These are phyloP conservation scores for Agonopterix arenella DNA, from an alignment of 2,888 invertebrate genomes.

Conservation along the genomic window DNA sequence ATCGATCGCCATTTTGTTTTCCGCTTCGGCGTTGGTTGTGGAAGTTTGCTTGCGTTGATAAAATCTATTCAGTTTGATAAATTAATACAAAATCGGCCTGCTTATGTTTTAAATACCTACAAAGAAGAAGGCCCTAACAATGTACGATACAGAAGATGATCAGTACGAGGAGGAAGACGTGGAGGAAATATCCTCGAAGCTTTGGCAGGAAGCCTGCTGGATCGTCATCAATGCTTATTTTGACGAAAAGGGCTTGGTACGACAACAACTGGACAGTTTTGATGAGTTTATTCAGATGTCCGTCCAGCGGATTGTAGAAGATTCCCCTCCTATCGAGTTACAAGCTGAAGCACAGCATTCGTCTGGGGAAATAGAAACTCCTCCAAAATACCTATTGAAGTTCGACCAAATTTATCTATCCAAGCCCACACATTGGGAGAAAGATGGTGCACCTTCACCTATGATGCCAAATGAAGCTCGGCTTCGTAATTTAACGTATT, in stretches of 20 bases:
- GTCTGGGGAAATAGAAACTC: conserved; percentile 93
- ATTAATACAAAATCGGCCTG: not conserved
- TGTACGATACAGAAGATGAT: conserved; percentile 74
- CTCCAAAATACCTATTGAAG: conserved; percentile 94
- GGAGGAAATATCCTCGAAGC: conserved; percentile 97
- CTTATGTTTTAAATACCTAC: not conserved
- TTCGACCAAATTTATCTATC: conserved; percentile 99
- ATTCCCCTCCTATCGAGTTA: conserved; percentile 98
- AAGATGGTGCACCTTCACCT: conserved; percentile 98
- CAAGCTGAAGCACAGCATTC: conserved; percentile 99
- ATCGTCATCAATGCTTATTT: conserved; percentile 99
- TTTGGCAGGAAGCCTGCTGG: conserved; percentile 99
- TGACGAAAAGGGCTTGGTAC: conserved; percentile 99
- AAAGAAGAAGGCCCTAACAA: conserved; percentile 16
- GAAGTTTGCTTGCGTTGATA: too few species aligned
- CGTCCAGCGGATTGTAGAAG: conserved; percentile 99
- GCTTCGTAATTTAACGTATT: conserved; percentile 97
- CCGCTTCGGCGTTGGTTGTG: not conserved
- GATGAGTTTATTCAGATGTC: conserved; percentile 99
- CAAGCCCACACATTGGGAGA: conserved; percentile 99
- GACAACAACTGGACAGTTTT: conserved; percentile 99
- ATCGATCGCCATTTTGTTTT: not conserved
- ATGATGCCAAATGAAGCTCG: conserved; percentile 99
- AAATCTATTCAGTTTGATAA: not conserved
- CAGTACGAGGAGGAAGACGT: conserved; percentile 90